These are phyloP conservation scores for Uloborus plumipes DNA, from an alignment of 2,888 invertebrate species.

Conservation along the genomic window DNA sequence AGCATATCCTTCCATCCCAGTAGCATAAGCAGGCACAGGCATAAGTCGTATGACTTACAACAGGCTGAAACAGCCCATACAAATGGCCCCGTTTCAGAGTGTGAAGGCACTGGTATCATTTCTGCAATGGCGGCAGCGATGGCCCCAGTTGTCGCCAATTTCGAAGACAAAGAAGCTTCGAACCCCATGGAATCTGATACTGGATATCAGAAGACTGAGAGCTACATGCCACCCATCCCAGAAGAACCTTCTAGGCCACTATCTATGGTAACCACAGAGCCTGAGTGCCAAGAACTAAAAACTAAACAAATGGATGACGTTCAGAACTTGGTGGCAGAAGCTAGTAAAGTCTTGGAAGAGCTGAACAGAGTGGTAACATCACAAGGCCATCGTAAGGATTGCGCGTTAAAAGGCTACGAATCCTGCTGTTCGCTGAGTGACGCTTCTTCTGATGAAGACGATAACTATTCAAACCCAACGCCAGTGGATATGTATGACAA, in stretches of 20 bases:
- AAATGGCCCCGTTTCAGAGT: conserved; percentile 21
- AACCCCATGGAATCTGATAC: conserved; percentile 1
- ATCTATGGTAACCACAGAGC: conserved; percentile 20
- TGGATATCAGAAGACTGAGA: neutral
- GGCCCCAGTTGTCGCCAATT: conserved; percentile 38
- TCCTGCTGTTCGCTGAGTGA: conserved; percentile 57
- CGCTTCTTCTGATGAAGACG: conserved; percentile 13
- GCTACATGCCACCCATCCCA: conserved; percentile 57
- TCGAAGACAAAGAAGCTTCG: neutral
- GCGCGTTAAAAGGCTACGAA: conserved; percentile 51
- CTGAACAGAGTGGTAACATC: conserved; percentile 26
- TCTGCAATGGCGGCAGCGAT: conserved; percentile 39
- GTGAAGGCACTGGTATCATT: conserved; percentile 14
- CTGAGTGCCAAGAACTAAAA: neutral
- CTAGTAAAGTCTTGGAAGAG: conserved; percentile 59
- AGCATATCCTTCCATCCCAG: conserved; percentile 51
- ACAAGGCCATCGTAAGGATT: conserved; percentile 33
- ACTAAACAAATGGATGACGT: conserved; percentile 35
- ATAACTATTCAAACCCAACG: neutral
- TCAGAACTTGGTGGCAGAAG: conserved; percentile 45
- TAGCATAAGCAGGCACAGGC: conserved; percentile 33
- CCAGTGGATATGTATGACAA: neutral
- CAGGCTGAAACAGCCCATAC: conserved; percentile 22
- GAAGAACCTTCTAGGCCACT: conserved; percentile 49
- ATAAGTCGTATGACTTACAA: conserved; percentile 49